A percentile compares a stretch with the other conserved stretches of the same genome.
Evolutionary conservation across 2,888 invertebrate species (phyloP).

Genomic region (Biston betularia): DNA sequence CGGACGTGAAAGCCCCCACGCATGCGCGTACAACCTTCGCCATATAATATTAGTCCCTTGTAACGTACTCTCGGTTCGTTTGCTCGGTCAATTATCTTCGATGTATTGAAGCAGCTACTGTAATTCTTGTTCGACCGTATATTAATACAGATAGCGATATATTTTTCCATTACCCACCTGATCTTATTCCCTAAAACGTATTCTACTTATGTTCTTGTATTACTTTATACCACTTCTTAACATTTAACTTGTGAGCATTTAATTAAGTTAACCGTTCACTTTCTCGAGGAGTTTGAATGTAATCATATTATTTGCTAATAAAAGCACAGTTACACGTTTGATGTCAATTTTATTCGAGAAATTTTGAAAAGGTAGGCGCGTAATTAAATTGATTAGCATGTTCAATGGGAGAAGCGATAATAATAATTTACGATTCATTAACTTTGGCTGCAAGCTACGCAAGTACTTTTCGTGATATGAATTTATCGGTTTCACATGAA

Average conservation of each 20-base stretch:
- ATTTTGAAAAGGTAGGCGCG: conserved; percentile 55
- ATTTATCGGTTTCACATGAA: conserved; percentile 33
- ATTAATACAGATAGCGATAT: conserved; percentile 16
- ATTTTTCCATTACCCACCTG: conserved; percentile 8
- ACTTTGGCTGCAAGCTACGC: conserved; percentile 53
- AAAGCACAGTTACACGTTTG: conserved; percentile 52
- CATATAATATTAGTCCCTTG: conserved; percentile 74
- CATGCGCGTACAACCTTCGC: conserved; percentile 69
- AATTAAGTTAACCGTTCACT: conserved; percentile 31
- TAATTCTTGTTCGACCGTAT: conserved; percentile 42
- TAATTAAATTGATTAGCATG: conserved; percentile 66
- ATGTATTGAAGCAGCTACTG: conserved; percentile 62
- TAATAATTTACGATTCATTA: conserved; percentile 64
- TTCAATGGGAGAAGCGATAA: conserved; percentile 59
- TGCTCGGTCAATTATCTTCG: conserved; percentile 75
- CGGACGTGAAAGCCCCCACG: conserved; percentile 62
- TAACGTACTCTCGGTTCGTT: conserved; percentile 74
- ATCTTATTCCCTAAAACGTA: neutral
- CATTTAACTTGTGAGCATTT: conserved; percentile 20
- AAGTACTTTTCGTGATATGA: conserved; percentile 46
- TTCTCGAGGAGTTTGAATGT: conserved; percentile 28
- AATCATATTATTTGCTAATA: conserved; percentile 39
- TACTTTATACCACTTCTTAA: neutral
- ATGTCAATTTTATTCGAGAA: conserved; percentile 53
- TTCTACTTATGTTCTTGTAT: neutral